Percentiles rank a stretch among this genome's conserved stretches.
These are phyloP conservation scores for Vidua chalybeata DNA, from an alignment of 2,113 vertebrate species.

Conservation along the genomic window DNA sequence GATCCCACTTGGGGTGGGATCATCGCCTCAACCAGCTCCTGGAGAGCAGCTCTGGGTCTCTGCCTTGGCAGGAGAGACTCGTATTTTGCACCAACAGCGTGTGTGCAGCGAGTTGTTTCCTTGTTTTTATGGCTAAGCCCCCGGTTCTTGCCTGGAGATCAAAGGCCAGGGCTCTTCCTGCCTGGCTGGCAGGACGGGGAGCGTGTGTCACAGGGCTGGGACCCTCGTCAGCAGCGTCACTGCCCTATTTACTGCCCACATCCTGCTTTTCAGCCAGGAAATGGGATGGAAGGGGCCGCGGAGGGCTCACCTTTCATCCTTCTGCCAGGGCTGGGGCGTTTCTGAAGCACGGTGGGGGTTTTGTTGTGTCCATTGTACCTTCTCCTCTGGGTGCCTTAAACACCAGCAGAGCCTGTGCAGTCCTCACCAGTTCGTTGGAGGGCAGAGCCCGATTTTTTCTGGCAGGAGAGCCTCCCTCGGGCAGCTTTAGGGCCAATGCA, in stretches of 20 bases:
- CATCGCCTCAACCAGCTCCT: fast-evolving
- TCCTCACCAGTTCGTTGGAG: neutral
- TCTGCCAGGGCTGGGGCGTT: neutral
- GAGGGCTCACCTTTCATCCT: neutral
- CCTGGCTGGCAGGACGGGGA: neutral
- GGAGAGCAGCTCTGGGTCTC: neutral
- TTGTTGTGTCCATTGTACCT: neutral
- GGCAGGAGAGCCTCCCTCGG: neutral
- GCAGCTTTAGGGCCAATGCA: neutral
- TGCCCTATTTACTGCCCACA: neutral
- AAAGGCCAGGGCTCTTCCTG: slow-evolving; percentile 14
- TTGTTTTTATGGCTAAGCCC: neutral
- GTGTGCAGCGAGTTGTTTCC: neutral
- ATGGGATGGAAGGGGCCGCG: fast-evolving
- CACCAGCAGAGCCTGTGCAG: fast-evolving
- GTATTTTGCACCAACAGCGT: neutral
- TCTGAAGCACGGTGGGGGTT: fast-evolving
- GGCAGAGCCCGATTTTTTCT: neutral
- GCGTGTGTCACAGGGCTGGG: neutral
- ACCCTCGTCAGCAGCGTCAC: neutral
- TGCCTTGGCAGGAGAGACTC: neutral
- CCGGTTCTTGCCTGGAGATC: neutral
- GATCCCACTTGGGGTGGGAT: neutral
- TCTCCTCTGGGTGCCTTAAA: neutral
- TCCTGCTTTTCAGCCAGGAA: slow-evolving; percentile 38